phyloP scores from a whole-genome alignment of 2,113 vertebrate species.

The Dunckerocampus dactyliophorus region DNA sequence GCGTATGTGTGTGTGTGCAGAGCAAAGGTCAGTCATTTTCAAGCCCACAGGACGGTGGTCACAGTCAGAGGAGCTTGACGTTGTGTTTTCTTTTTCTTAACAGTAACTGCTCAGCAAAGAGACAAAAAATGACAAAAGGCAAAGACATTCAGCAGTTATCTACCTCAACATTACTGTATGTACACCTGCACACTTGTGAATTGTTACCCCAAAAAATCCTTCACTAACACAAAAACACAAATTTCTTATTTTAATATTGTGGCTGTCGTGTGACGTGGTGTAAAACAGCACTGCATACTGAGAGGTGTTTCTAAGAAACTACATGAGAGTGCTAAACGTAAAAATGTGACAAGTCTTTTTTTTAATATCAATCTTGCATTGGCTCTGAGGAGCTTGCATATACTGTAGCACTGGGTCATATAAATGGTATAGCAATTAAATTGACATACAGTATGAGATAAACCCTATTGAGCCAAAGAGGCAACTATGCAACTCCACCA shows the following conservation, averaged over 20 bases:
- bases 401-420: neutral
- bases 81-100: slow-evolving; percentile 12
- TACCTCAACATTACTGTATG: too few species aligned
- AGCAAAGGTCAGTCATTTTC: slow-evolving; percentile 17
- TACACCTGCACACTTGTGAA: too few species aligned
- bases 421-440: too few species aligned
- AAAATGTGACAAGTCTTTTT: neutral
- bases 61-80: slow-evolving; percentile 11
- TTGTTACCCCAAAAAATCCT: too few species aligned
- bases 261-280: too few species aligned
- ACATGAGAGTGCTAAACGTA: too few species aligned
- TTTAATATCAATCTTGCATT: too few species aligned
- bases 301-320: too few species aligned
- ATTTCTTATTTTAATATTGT: too few species aligned
- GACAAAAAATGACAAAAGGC: neutral
- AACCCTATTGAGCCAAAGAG: neutral
- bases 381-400: neutral
- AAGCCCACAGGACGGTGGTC: slow-evolving; percentile 10
- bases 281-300: too few species aligned
- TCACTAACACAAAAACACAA: too few species aligned
- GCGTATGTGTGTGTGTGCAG: slow-evolving; percentile 6
- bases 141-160: too few species aligned
- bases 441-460: neutral
- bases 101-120: slow-evolving; percentile 24
- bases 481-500: neutral